Evolutionary conservation across 2,888 invertebrate species (phyloP), one percentile per base, ranked within the genome.

Genomic region (Tenthredo notha): DNA sequence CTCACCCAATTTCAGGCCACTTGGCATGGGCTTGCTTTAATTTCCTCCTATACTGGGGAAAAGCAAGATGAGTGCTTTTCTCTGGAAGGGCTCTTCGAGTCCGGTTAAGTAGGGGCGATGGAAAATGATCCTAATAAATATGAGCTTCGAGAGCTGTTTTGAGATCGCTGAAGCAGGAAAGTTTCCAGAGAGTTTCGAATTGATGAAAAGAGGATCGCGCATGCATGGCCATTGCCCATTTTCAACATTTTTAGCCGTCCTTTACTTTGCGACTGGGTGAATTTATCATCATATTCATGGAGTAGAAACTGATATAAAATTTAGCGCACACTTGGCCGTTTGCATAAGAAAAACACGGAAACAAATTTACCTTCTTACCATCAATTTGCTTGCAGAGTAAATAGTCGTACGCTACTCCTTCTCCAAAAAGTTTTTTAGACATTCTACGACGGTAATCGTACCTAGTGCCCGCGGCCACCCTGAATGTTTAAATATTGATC

Each of bases 1-100:
- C 67, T 67, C 33, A 18, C 67, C 50, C 77, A 77, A 77, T 77
- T 77, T 50, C 29, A 18, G 29, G 77, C 77, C 77, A 77, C 77
- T 77, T 77, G 29, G 77, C 33, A 33, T 77, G 77, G 77, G 50
- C 29, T 77, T 54, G 50, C 18, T 77, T 77, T 54, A 77, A 77
- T 54, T 77, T 77, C 50, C 25, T 77, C 7, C 72, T 15, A 18
- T 40, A 77, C 77, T 21, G 50, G 47, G 50, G 21, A n/a, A 29
- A 50, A 54, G 29, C 29, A 40, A 9, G 33, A 37, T 18, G 77
- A 77, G 77, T 33, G 18, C 29, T 33, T 50, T 54, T 77, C 54
- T 54, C 77, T 33, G 33, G n/a, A 54, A 77, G 54, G 21, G 77
- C 33, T 67, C 33, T 29, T 29, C n/a, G 50, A 29, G 12, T 33